phyloP scores from a whole-genome alignment of 2,797 vertebrate species.

The Myripristis jacobus region DNA sequence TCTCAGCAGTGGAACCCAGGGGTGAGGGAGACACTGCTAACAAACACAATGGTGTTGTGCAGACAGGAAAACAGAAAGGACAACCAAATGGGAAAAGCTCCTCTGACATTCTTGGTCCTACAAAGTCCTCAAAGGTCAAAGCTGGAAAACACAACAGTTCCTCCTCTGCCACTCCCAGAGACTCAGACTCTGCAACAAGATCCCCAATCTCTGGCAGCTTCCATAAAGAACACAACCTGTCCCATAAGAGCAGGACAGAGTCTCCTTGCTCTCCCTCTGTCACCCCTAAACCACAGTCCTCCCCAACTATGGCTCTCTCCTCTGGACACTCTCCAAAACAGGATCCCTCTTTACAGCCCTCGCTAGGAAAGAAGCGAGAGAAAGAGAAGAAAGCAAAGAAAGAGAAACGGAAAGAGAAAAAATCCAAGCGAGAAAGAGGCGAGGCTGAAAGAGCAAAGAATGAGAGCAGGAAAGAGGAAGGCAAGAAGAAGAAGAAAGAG shows the following conservation, averaged over 20 bases:
- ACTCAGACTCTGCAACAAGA: slow-evolving; percentile 49
- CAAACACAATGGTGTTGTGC: slow-evolving; percentile 77
- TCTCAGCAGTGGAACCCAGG: slow-evolving; percentile 64
- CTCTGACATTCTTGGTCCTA: slow-evolving; percentile 83
- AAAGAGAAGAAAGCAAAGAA: slow-evolving; percentile 76
- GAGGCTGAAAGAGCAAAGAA: slow-evolving; percentile 56
- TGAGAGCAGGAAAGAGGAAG: slow-evolving; percentile 59
- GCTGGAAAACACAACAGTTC: slow-evolving; percentile 71
- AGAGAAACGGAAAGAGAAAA: slow-evolving; percentile 74
- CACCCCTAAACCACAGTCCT: slow-evolving; percentile 63
- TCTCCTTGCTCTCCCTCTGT: slow-evolving; percentile 61
- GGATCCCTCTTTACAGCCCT: slow-evolving; percentile 42
- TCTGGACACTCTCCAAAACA: slow-evolving; percentile 55
- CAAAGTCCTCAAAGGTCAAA: slow-evolving; percentile 89
- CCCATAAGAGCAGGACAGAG: slow-evolving; percentile 58
- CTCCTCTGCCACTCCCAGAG: slow-evolving; percentile 55
- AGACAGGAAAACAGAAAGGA: slow-evolving; percentile 82
- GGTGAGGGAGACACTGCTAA: slow-evolving; percentile 75
- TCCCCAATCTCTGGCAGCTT: slow-evolving; percentile 53
- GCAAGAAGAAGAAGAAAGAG: slow-evolving; percentile 75
- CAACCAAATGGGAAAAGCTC: slow-evolving; percentile 86
- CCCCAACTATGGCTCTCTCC: slow-evolving; percentile 49
- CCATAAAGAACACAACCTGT: slow-evolving; percentile 57
- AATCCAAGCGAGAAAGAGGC: slow-evolving; percentile 63
- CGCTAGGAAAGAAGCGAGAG: slow-evolving; percentile 60